phyloP scores from a whole-genome alignment of 1,140 invertebrate genomes.

The Ceratosolen fusciceps region DNA sequence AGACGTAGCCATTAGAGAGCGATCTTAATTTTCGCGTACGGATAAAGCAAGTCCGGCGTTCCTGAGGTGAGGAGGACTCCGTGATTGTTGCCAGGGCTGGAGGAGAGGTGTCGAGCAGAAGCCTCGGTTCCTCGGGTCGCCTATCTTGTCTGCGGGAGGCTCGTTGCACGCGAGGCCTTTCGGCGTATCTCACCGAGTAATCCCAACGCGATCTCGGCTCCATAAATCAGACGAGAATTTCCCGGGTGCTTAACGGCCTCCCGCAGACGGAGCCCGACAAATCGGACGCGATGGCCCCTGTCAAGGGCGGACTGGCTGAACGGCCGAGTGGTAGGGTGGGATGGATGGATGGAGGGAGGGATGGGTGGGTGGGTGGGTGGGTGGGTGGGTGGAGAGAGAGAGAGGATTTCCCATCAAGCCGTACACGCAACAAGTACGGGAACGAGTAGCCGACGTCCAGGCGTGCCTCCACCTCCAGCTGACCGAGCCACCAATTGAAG shows the following conservation, averaged over 20 bases:
- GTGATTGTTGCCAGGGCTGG: no score
- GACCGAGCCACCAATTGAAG: no score
- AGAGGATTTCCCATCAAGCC: neutral
- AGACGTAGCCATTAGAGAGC: neutral
- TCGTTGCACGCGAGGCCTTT: neutral
- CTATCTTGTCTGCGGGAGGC: neutral
- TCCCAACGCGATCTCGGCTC: slow-evolving; percentile 35
- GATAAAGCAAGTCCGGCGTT: no score
- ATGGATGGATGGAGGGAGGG: neutral
- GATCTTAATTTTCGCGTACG: neutral
- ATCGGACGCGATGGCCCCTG: no score
- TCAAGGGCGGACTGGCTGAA: no score
- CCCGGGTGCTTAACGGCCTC: neutral
- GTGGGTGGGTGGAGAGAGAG: no score
- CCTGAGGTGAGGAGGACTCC: no score
- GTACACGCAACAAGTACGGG: slow-evolving; percentile 43
- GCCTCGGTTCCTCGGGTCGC: neutral
- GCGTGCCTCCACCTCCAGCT: no score
- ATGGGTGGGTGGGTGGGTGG: no score
- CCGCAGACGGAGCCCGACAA: no score
- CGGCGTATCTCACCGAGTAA: slow-evolving; percentile 8
- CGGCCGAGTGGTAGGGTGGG: neutral
- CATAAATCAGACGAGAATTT: slow-evolving; percentile 22
- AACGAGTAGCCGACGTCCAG: neutral
- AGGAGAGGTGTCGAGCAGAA: neutral